Base-by-base conservation (phyloP, 1,140 invertebrate species). In the Lepeophtheirus salmonis region DNA sequence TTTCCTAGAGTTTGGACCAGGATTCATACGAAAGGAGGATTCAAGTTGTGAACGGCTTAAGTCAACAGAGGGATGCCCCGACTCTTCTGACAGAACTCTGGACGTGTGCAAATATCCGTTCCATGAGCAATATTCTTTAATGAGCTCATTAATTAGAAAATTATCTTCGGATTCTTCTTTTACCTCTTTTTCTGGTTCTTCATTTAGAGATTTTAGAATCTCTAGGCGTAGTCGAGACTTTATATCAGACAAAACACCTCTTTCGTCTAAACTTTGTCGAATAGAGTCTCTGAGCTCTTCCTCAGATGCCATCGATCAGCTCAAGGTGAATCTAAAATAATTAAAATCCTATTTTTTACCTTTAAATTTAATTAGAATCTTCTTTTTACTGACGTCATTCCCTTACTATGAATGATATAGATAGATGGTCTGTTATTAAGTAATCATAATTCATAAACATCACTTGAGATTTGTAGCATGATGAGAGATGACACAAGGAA, bases 121-220 rank as follows among this genome's bases (percentile, higher is more conserved):
- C 16, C 21, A 57, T 12, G 21, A 21, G 23, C 22, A 41, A 41
- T 57, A 57, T 23, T 57, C 55, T 21, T 57, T 57, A 21, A 57
- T 57, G 22, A 57, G 55, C 22, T 57, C 55, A 23, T 57, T 57
- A 10, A 57, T 26, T 17, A 57, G 22, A 25, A 57, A 54, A 41
- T 57, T 57, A 4, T 25, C 23, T n/a, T 41, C 30, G 30, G 30
- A 41, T n/a, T 41, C 30, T 10, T 41, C 6, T 41, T 41, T 41
- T 6, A 41, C 6, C 6, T 41, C 30, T n/a, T 41, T 41, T 41
- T 6, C n/a, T n/a, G n/a, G n/a, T n/a, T n/a, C n/a, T n/a, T n/a
- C 30, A 10, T n/a, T 41, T 41, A 41, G 30, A n/a, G 30, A 41
- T 41, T 41, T 41, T 6, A 41, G 30, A n/a, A 41, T 41, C 30